A percentile compares a stretch with the other conserved stretches of the same genome.
Evolutionary conservation across 2,797 vertebrate species (phyloP).

Genomic region (Parotocinclus haroldoi): DNA sequence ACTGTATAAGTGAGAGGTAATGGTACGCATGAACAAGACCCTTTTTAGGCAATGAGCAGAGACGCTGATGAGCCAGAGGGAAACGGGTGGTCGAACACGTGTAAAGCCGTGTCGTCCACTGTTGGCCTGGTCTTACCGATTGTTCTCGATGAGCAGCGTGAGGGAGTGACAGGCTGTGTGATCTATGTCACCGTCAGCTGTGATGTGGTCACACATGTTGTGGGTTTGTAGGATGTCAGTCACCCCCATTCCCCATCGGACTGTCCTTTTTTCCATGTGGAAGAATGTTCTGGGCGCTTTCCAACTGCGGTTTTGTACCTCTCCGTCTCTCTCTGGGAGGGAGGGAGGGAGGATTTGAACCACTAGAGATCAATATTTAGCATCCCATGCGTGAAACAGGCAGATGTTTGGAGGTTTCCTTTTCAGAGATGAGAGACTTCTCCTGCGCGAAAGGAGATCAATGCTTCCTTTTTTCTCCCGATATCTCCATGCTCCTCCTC

Average conservation of each 20-base stretch:
- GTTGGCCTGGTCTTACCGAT: slow-evolving; percentile 70
- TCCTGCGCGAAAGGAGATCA: slow-evolving; percentile 86
- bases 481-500: slow-evolving; percentile 61
- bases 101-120: slow-evolving; percentile 58
- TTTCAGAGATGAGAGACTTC: slow-evolving; percentile 75
- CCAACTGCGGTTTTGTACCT: slow-evolving; percentile 62
- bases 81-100: slow-evolving; percentile 62
- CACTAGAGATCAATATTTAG: slow-evolving; percentile 89
- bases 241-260: slow-evolving; percentile 45
- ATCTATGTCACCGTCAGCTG: slow-evolving; percentile 59
- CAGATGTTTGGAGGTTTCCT: slow-evolving; percentile 96
- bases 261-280: slow-evolving; percentile 58
- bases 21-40: slow-evolving; percentile 43
- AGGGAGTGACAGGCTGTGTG: slow-evolving; percentile 44
- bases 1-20: slow-evolving; percentile 26
- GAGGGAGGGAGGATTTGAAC: slow-evolving; percentile 78
- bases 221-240: slow-evolving; percentile 55
- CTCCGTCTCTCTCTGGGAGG: slow-evolving; percentile 63
- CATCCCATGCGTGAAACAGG: slow-evolving; percentile 94
- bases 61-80: slow-evolving; percentile 60
- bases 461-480: slow-evolving; percentile 72
- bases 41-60: slow-evolving; percentile 57
- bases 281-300: slow-evolving; percentile 68
- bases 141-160: slow-evolving; percentile 70
- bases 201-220: slow-evolving; percentile 59